Evolutionary conservation across 23 tunicate species (phyloP).

Genomic region (Phallusia fumigata): DNA sequence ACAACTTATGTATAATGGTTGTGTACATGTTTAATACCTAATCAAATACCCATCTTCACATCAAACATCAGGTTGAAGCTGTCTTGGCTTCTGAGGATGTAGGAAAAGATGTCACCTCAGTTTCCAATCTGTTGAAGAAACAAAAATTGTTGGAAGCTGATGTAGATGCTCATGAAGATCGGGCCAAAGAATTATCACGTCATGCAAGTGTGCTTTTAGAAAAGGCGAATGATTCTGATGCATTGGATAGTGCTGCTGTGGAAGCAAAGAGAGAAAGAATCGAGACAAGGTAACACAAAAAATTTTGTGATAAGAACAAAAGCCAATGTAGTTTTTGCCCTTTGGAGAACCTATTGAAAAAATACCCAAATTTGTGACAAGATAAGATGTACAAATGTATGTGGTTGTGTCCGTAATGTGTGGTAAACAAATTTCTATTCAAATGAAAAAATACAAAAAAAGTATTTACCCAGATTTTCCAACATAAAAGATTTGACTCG

Average conservation of each 20-base stretch:
- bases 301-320: no score
- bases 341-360: no score
- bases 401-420: no score
- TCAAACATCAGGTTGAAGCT: conserved; percentile 60
- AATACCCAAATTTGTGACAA: no score
- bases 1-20: neutral
- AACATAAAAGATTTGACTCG: conserved; percentile 48
- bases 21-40: neutral
- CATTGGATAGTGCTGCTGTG: conserved; percentile 55
- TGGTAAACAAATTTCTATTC: no score
- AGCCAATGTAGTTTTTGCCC: no score
- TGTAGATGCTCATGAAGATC: conserved; percentile 86
- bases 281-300: conserved; percentile 44
- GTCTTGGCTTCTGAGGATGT: conserved; percentile 74
- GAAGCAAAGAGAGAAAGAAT: conserved; percentile 45
- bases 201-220: conserved; percentile 51
- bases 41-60: neutral
- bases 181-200: conserved; percentile 47
- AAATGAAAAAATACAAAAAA: no score
- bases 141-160: conserved; percentile 85
- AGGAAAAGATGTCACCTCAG: conserved; percentile 89
- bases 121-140: conserved; percentile 76
- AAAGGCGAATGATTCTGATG: conserved; percentile 59
- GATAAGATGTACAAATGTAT: no score
- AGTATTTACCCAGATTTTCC: conserved; percentile 56